Conservation (phyloP, 2,888 invertebrate genomes). For the Diaperis boleti region DNA sequence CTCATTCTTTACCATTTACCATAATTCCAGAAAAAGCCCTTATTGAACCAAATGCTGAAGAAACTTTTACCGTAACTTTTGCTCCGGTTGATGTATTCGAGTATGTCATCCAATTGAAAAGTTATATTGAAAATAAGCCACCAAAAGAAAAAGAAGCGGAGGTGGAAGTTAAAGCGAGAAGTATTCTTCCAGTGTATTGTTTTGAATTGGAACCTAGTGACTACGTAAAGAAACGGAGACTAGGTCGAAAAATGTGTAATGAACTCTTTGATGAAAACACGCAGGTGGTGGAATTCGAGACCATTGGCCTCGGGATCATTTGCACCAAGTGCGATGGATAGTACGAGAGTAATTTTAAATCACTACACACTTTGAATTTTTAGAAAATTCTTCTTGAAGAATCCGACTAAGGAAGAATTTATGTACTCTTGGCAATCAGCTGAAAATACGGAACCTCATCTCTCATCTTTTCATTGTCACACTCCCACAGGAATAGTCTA, state of each 20-base stretch:
- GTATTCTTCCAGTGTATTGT: slow-evolving; percentile 77
- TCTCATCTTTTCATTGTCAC: slow-evolving; percentile 70
- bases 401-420: slow-evolving; percentile 40
- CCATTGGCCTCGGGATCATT: slow-evolving; percentile 71
- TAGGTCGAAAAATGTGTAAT: slow-evolving; percentile 57
- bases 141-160: slow-evolving; percentile 61
- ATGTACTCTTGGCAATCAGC: slow-evolving; percentile 20
- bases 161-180: slow-evolving; percentile 70
- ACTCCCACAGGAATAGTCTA: slow-evolving; percentile 71
- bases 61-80: slow-evolving; percentile 69
- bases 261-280: slow-evolving; percentile 56
- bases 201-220: slow-evolving; percentile 77
- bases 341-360: too few species aligned
- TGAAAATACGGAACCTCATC: slow-evolving; percentile 48
- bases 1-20: slow-evolving; percentile 66
- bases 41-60: slow-evolving; percentile 65
- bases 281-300: slow-evolving; percentile 75
- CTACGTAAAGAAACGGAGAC: slow-evolving; percentile 69
- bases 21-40: slow-evolving; percentile 68
- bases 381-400: slow-evolving; percentile 67
- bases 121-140: slow-evolving; percentile 69
- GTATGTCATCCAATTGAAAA: slow-evolving; percentile 69
- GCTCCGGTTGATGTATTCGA: slow-evolving; percentile 70
- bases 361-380: neutral
- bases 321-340: slow-evolving; percentile 48